These are phyloP conservation scores for Merluccius polli DNA, from an alignment of 2,797 vertebrate genomes.

Conservation along the genomic window DNA sequence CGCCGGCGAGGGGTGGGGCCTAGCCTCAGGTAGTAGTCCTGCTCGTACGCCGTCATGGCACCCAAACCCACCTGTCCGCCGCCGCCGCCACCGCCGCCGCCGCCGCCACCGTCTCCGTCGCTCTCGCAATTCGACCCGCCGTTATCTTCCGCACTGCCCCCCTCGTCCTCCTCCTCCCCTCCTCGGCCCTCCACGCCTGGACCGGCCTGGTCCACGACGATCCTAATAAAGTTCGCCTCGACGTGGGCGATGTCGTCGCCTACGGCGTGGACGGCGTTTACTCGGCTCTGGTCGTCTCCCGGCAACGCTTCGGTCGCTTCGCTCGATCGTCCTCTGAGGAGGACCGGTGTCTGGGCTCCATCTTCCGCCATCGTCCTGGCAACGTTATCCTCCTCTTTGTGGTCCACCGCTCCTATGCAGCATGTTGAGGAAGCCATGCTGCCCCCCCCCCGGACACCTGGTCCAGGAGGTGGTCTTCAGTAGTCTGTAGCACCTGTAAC, in stretches of 20 bases:
- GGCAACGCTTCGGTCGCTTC: too few relatives aligned
- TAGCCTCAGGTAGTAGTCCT: slow-evolving; percentile 70
- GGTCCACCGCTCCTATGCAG: not conserved
- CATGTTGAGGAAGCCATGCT: slow-evolving; percentile 6
- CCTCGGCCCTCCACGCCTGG: slow-evolving; percentile 11
- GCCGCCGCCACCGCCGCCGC: slow-evolving; percentile 46
- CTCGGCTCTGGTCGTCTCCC: not conserved
- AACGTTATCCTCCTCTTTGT: slow-evolving; percentile 10
- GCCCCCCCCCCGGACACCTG: not conserved
- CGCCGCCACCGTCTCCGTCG: slow-evolving; percentile 9
- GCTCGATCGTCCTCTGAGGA: too few relatives aligned
- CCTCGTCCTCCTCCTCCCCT: not conserved
- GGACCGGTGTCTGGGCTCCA: too few relatives aligned
- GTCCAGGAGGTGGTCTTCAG: not conserved
- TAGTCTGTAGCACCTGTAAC: not conserved
- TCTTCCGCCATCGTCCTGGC: not conserved
- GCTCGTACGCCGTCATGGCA: slow-evolving; percentile 63
- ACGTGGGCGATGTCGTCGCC: not conserved
- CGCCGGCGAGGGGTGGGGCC: slow-evolving; percentile 57
- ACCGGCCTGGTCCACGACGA: not conserved
- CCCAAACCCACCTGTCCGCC: slow-evolving; percentile 47
- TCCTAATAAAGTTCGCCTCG: not conserved
- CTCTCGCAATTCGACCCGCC: not conserved
- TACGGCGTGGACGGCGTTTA: not conserved
- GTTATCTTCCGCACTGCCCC: not conserved